Conservation (phyloP, 2,113 vertebrate genomes). For the Sterna hirundo region DNA sequence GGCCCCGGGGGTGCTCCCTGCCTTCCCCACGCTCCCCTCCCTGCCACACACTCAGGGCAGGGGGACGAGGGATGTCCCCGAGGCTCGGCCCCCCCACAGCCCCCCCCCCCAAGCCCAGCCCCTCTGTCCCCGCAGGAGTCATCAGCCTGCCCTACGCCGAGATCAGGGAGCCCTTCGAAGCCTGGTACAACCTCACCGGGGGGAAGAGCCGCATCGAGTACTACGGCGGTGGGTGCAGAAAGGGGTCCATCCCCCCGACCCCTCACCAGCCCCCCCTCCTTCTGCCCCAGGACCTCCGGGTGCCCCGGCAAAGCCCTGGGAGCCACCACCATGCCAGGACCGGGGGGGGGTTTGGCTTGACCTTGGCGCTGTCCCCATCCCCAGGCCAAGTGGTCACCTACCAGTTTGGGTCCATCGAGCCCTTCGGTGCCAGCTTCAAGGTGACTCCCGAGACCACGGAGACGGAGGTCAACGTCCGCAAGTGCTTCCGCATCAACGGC, state of each 20-base stretch:
- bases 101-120: rapidly evolving
- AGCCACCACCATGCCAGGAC: background rate
- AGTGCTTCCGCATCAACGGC: constrained; percentile 81
- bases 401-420: constrained; percentile 69
- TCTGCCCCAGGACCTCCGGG: background rate
- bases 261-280: background rate
- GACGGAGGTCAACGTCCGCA: constrained; percentile 72
- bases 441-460: constrained; percentile 79
- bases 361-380: background rate
- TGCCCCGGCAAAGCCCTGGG: background rate
- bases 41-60: rapidly evolving
- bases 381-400: constrained; percentile 78
- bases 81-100: background rate
- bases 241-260: rapidly evolving
- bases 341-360: rapidly evolving
- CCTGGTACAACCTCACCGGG: constrained; percentile 76
- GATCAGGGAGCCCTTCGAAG: constrained; percentile 83
- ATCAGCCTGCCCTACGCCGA: constrained; percentile 80
- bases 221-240: constrained; percentile 64
- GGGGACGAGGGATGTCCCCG: background rate
- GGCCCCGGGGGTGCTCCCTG: background rate
- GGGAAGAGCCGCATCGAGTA: constrained; percentile 76
- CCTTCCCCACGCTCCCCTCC: background rate
- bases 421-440: constrained; percentile 73
- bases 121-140: constrained; percentile 48